These are phyloP conservation scores for Pediacus dermestoides DNA, from an alignment of 2,888 invertebrate species.

Conservation along the genomic window DNA sequence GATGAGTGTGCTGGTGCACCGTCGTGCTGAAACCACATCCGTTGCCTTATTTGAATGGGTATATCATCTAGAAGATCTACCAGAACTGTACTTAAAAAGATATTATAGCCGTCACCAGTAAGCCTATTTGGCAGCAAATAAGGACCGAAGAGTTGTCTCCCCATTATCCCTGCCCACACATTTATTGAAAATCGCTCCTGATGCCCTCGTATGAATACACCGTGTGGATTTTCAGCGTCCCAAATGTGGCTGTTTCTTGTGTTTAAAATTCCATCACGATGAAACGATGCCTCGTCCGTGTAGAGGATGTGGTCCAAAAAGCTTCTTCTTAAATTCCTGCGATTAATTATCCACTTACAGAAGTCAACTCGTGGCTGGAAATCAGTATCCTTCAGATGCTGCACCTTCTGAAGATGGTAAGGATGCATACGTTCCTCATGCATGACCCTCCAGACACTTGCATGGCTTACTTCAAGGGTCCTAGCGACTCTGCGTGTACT, in stretches of 20 bases:
- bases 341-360: too few relatives aligned
- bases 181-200: background rate
- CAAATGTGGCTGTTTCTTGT: background rate
- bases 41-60: background rate
- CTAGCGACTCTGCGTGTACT: conserved; percentile 8
- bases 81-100: background rate
- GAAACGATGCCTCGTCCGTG: background rate
- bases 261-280: background rate
- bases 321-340: too few relatives aligned
- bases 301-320: background rate
- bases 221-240: background rate
- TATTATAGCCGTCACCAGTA: background rate
- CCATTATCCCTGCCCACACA: background rate
- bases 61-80: background rate
- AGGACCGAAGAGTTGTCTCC: background rate
- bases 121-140: background rate
- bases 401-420: too few relatives aligned
- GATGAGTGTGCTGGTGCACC: background rate
- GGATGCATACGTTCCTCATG: too few relatives aligned
- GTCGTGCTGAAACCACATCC: too few relatives aligned
- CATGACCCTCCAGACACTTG: conserved; percentile 7
- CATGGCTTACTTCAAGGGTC: too few relatives aligned
- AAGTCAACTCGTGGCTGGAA: too few relatives aligned
- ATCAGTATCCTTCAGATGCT: too few relatives aligned
- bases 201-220: background rate